Percentiles rank a stretch among this genome's conserved stretches.
These are phyloP conservation scores for Eurystomus gularis DNA, from an alignment of 2,113 vertebrate genomes.

Conservation along the genomic window DNA sequence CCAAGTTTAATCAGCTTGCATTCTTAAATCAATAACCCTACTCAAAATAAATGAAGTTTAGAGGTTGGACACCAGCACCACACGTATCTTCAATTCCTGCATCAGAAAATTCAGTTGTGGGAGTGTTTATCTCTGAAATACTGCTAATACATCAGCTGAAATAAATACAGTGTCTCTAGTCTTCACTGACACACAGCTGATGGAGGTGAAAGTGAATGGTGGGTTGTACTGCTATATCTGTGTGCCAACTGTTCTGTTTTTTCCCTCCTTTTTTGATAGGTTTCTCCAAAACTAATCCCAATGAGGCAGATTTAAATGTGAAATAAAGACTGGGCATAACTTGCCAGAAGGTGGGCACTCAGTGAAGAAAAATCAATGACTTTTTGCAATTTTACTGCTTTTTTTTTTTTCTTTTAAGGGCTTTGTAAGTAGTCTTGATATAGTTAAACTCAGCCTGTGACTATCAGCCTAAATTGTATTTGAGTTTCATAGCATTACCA, in stretches of 20 bases:
- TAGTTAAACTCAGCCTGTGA: constrained; percentile 23
- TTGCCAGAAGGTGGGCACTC: constrained; percentile 14
- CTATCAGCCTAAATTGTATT: constrained; percentile 10
- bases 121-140: neutral
- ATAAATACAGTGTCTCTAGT: neutral
- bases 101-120: neutral
- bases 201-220: neutral
- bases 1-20: neutral
- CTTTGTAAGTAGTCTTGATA: constrained; percentile 49
- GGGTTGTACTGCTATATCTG: neutral
- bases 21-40: neutral
- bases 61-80: neutral
- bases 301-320: constrained; percentile 85
- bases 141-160: neutral
- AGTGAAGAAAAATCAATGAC: neutral
- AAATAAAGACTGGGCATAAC: constrained; percentile 30
- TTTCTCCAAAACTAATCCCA: constrained; percentile 85
- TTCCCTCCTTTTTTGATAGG: constrained; percentile 71
- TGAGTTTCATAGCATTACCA: constrained; percentile 25
- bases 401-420: neutral
- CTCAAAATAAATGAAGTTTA: neutral
- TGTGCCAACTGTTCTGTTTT: neutral
- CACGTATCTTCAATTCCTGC: neutral
- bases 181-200: neutral
- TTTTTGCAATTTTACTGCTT: constrained; percentile 12